Evolutionary conservation across 2,113 vertebrate genomes (phyloP).

Genomic region (Thermophis baileyi): DNA sequence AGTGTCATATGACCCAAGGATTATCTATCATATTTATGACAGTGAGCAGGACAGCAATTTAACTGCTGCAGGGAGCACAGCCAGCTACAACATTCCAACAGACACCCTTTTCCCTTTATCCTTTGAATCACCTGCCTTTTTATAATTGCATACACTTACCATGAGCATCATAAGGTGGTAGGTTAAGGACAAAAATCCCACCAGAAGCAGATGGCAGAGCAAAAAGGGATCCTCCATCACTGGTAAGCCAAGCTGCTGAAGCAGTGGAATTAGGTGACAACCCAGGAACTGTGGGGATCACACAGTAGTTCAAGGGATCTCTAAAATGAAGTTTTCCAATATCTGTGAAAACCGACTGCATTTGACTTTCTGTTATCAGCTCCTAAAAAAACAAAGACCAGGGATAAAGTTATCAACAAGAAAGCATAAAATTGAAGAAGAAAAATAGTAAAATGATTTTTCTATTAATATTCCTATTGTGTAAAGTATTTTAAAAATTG

Average conservation of each 20-base stretch:
- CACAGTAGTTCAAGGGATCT: constrained; percentile 75
- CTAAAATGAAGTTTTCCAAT: constrained; percentile 82
- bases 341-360: constrained; percentile 92
- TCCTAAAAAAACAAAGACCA: constrained; percentile 70
- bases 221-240: constrained; percentile 83
- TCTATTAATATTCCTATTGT: not conserved
- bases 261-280: constrained; percentile 63
- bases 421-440: not conserved
- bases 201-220: constrained; percentile 81
- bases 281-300: constrained; percentile 74
- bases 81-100: not conserved
- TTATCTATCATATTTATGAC: not conserved
- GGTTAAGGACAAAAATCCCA: constrained; percentile 83
- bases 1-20: not conserved
- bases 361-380: constrained; percentile 83
- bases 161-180: constrained; percentile 75
- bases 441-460: not conserved
- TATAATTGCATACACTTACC: constrained; percentile 65
- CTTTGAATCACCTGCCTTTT: not conserved
- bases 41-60: not conserved
- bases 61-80: not conserved
- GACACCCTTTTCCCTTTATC: not conserved
- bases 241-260: constrained; percentile 82
- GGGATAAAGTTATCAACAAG: not conserved
- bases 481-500: not conserved